Conservation (phyloP, 2,113 vertebrate species). For the Callipepla squamata region DNA sequence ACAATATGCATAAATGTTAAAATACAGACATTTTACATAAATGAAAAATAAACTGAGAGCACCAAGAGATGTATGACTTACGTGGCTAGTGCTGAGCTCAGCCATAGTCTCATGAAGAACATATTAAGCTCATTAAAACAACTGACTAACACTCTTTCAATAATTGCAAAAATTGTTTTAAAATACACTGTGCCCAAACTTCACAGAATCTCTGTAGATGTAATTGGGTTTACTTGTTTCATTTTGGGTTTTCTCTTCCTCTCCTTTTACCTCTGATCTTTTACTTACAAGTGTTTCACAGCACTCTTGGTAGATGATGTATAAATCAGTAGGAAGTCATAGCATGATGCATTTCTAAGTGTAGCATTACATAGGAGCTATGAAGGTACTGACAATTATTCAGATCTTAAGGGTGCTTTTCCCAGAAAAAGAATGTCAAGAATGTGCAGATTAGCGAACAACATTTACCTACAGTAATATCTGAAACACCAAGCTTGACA, state of each 20-base stretch:
- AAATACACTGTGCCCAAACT: neutral
- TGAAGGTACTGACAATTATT: neutral
- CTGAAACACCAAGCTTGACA: neutral
- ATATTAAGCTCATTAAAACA: neutral
- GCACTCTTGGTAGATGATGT: neutral
- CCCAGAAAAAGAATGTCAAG: neutral
- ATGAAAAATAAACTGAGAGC: neutral
- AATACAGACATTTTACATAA: conserved; percentile 3
- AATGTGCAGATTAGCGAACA: neutral
- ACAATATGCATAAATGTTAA: neutral
- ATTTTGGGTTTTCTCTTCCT: neutral
- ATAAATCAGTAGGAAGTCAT: neutral
- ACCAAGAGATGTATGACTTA: neutral
- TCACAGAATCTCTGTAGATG: neutral
- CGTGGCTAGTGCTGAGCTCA: neutral
- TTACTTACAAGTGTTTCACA: conserved; percentile 2
- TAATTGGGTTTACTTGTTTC: neutral
- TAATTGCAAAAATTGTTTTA: neutral
- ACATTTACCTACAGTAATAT: neutral
- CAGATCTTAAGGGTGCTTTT: neutral
- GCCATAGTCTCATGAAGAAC: neutral
- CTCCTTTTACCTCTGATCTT: neutral
- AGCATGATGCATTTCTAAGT: neutral
- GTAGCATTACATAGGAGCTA: neutral
- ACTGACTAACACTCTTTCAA: neutral